Conservation (phyloP, 1,140 invertebrate genomes). For the Uloborus diversus region DNA sequence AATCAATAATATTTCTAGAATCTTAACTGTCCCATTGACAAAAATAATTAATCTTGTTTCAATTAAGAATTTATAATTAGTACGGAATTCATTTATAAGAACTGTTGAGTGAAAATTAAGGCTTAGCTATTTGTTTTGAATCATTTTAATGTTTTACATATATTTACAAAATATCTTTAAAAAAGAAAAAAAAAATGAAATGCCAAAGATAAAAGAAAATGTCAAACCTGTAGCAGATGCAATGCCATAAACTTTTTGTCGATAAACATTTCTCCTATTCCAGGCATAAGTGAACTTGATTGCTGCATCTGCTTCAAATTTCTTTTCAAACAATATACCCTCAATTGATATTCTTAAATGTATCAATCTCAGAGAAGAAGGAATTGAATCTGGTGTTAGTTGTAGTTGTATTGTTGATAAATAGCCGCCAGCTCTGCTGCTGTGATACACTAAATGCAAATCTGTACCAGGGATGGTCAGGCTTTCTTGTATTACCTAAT, state of each 20-base stretch:
- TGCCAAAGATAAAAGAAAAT: too few relatives aligned
- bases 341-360: slow-evolving; percentile 66
- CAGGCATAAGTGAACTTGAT: slow-evolving; percentile 69
- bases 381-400: slow-evolving; percentile 65
- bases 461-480: slow-evolving; percentile 86
- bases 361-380: slow-evolving; percentile 61
- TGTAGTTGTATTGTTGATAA: slow-evolving; percentile 67
- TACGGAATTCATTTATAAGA: too few relatives aligned
- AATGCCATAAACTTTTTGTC: slow-evolving; percentile 79
- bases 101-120: too few relatives aligned
- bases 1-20: too few relatives aligned
- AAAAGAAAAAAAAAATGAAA: too few relatives aligned
- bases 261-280: slow-evolving; percentile 70
- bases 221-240: slow-evolving; percentile 76
- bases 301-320: slow-evolving; percentile 68
- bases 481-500: slow-evolving; percentile 92
- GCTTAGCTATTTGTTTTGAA: too few relatives aligned
- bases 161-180: too few relatives aligned
- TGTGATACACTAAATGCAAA: slow-evolving; percentile 67
- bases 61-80: too few relatives aligned
- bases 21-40: too few relatives aligned
- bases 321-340: slow-evolving; percentile 66
- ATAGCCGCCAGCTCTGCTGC: slow-evolving; percentile 66
- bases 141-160: too few relatives aligned
- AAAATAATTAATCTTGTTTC: too few relatives aligned